Base-by-base conservation (phyloP, 2,113 vertebrate genomes). In the Ceyx cyanopectus region DNA sequence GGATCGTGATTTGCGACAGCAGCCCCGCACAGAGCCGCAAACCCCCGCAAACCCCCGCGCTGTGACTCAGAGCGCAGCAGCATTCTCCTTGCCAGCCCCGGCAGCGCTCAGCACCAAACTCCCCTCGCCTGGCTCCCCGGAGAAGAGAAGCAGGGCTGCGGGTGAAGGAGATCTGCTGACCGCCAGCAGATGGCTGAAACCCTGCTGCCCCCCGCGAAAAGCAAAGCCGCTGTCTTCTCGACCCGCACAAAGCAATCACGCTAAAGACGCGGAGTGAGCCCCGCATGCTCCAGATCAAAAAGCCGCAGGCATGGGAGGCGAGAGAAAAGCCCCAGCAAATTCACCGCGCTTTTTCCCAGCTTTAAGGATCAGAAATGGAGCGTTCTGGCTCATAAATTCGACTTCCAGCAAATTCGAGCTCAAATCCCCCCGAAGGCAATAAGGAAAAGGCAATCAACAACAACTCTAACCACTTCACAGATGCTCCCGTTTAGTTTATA, bases 391-490 rank as follows among this genome's bases (percentile, higher is more conserved):
- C 96, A 95, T 89, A 87, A 96, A 93, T 90, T 61, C 14, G 83
- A 96, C 88, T 95, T 72, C 32, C 87, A 96, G 95, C 92, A 81
- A 95, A 95, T 73, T 74, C 53, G 92, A 94, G 91, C 85, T 83
- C 46, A 94, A 97, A 87, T 94, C 93, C 95, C 95, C 97, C 94
- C 9, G 50, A 61, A 88, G 93, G 97, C 86, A 58, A 81, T 41
- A 81, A 89, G 95, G 66, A 81, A 89, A 93, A 91, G 85, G 93
- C 94, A 67, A 90, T 69, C 85, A 85, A 97, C 95, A 85, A 77
- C 87, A 60, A 58, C 93, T 93, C 96, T 96, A 95, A 97, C 96
- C 94, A 26, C 76, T 93, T 82, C 94, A 93, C 97, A 97, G 97
- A 97, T 97, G 97, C 95, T 95, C 73, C 48, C 23, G 61, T 96